A percentile compares a stretch with the other conserved stretches of the same genome.
Evolutionary conservation across 2,888 invertebrate species (phyloP).

Genomic region (Acronicta leporina): DNA sequence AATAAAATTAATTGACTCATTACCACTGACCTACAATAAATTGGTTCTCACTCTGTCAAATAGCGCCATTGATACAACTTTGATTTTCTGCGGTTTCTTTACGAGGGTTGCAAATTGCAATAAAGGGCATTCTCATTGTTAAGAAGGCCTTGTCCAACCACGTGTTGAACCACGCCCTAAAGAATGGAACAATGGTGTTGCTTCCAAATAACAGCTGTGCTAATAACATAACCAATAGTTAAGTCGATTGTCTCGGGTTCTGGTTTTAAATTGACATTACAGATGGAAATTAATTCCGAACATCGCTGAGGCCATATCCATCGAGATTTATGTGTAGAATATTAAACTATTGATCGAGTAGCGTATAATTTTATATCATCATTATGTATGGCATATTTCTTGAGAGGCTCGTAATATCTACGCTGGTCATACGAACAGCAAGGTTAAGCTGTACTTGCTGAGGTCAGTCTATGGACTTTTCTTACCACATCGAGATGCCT

Average conservation of each 20-base stretch:
- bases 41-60: too few relatives aligned
- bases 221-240: constrained; percentile 6
- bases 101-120: not conserved
- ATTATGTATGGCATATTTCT: too few relatives aligned
- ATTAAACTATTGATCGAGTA: not conserved
- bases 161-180: not conserved
- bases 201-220: not conserved
- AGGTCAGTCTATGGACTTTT: too few relatives aligned
- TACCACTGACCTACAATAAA: too few relatives aligned
- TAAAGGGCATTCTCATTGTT: not conserved
- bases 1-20: too few relatives aligned
- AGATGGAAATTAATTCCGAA: constrained; percentile 2
- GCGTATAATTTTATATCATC: too few relatives aligned
- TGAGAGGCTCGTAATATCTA: too few relatives aligned
- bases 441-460: too few relatives aligned
- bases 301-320: not conserved
- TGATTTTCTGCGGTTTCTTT: not conserved
- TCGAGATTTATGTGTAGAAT: not conserved
- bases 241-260: not conserved
- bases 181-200: not conserved
- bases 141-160: not conserved
- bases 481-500: too few relatives aligned
- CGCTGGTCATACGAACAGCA: too few relatives aligned
- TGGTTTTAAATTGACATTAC: constrained; percentile 3
- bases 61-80: not conserved